These are phyloP conservation scores for Melanotaenia nigrans DNA, from an alignment of 2,797 vertebrate genomes.

Conservation along the genomic window DNA sequence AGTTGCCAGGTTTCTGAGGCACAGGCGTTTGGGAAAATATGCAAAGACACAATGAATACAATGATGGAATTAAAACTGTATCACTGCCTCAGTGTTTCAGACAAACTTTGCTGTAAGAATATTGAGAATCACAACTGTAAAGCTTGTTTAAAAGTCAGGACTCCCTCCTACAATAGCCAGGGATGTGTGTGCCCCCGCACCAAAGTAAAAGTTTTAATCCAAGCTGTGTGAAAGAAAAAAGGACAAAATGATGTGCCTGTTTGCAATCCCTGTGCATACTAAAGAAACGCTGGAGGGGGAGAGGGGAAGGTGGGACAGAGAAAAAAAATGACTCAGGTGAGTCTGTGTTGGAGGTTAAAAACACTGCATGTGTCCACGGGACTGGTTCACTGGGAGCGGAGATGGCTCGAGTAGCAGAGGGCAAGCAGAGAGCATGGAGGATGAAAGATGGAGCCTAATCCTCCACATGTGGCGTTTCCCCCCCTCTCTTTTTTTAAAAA, in stretches of 20 bases:
- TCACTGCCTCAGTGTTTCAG: conserved; percentile 41
- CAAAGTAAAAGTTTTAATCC: conserved; percentile 68
- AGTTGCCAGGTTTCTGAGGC: conserved; percentile 58
- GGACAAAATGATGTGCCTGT: conserved; percentile 27
- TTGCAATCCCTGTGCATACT: conserved; percentile 40
- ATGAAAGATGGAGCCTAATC: conserved; percentile 88
- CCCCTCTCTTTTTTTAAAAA: conserved; percentile 49
- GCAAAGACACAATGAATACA: conserved; percentile 56
- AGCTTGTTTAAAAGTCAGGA: conserved; percentile 68
- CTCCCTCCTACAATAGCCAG: conserved; percentile 63
- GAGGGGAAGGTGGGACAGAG: not conserved
- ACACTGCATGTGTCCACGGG: conserved; percentile 57
- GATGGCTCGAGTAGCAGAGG: conserved; percentile 78
- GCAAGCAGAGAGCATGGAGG: conserved; percentile 82
- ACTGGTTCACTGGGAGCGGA: conserved; percentile 57
- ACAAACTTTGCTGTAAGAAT: conserved; percentile 54
- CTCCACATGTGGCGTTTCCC: conserved; percentile 84
- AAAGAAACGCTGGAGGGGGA: conserved; percentile 14
- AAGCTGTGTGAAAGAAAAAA: conserved; percentile 30
- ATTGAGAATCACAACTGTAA: conserved; percentile 53
- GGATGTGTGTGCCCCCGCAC: conserved; percentile 57
- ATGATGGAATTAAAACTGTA: conserved; percentile 66
- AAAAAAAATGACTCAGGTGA: conserved; percentile 61
- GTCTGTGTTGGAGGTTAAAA: conserved; percentile 37
- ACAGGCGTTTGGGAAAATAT: conserved; percentile 36